These are phyloP conservation scores for Anastatus disparis DNA, from an alignment of 1,140 invertebrate species.

Conservation along the genomic window DNA sequence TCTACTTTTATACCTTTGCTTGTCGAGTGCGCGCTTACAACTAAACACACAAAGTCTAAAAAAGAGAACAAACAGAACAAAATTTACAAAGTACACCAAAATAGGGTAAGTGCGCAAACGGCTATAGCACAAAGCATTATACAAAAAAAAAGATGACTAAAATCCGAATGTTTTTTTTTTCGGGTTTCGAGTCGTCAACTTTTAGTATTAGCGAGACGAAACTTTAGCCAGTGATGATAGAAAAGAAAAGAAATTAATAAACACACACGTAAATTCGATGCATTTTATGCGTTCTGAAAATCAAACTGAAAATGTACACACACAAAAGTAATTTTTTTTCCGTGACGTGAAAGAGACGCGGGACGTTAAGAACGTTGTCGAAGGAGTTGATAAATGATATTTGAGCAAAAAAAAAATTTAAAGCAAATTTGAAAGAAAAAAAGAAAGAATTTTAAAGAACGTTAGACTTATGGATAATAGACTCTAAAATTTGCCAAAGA, in stretches of 20 bases:
- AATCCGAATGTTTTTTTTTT: background rate
- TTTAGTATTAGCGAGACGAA: constrained; percentile 29
- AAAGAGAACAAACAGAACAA: constrained; percentile 12
- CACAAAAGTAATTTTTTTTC: too few species aligned
- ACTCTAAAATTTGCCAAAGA: constrained; percentile 31
- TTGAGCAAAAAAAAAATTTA: background rate
- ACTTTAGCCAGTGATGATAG: background rate
- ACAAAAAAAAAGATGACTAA: background rate
- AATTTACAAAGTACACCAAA: too few species aligned
- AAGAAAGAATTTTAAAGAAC: background rate
- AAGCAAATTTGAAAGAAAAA: background rate
- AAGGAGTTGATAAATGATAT: too few species aligned
- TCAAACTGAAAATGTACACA: constrained; percentile 2
- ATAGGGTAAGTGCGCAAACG: background rate
- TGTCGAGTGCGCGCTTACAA: constrained; percentile 26
- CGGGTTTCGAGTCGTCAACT: background rate
- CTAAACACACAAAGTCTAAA: constrained; percentile 20
- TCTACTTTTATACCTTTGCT: constrained; percentile 65
- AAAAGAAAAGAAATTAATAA: background rate
- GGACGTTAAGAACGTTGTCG: constrained; percentile 23
- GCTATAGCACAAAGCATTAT: background rate
- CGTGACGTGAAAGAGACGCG: constrained; percentile 11
- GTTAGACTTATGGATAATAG: background rate
- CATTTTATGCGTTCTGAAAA: constrained; percentile 24
- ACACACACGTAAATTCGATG: constrained; percentile 34